Conservation (phyloP, 23 tunicate species). For the Halocynthia aurantium region DNA sequence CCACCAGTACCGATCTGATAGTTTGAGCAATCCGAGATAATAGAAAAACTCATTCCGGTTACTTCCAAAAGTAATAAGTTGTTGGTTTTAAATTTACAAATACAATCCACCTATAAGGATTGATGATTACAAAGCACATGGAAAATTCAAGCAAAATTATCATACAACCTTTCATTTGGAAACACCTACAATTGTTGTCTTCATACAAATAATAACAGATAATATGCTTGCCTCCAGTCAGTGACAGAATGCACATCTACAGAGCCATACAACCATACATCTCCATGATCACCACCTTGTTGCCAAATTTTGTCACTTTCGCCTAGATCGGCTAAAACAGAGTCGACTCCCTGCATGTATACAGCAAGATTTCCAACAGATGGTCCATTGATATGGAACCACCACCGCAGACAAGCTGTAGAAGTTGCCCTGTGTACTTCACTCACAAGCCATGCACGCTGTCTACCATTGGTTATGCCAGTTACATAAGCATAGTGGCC, state of each 20-base stretch:
- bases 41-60: too few relatives aligned
- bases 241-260: constrained; percentile 40
- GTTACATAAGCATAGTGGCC: constrained; percentile 42
- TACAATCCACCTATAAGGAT: too few relatives aligned
- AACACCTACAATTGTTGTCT: too few relatives aligned
- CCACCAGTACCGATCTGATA: neutral
- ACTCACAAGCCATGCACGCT: constrained; percentile 50
- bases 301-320: constrained; percentile 27
- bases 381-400: constrained; percentile 65
- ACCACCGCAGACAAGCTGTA: constrained; percentile 76
- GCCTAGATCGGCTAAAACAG: neutral
- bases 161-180: too few relatives aligned
- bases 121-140: too few relatives aligned
- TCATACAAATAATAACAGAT: neutral
- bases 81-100: too few relatives aligned
- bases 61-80: too few relatives aligned
- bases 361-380: constrained; percentile 53
- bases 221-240: constrained; percentile 61
- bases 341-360: constrained; percentile 45
- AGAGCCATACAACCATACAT: constrained; percentile 62
- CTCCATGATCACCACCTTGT: constrained; percentile 51
- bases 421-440: constrained; percentile 62
- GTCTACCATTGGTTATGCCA: constrained; percentile 24
- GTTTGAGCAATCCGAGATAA: too few relatives aligned
- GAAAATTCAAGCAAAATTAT: too few relatives aligned